Conservation (phyloP, 1,140 invertebrate genomes). For the Tribolium madens region DNA sequence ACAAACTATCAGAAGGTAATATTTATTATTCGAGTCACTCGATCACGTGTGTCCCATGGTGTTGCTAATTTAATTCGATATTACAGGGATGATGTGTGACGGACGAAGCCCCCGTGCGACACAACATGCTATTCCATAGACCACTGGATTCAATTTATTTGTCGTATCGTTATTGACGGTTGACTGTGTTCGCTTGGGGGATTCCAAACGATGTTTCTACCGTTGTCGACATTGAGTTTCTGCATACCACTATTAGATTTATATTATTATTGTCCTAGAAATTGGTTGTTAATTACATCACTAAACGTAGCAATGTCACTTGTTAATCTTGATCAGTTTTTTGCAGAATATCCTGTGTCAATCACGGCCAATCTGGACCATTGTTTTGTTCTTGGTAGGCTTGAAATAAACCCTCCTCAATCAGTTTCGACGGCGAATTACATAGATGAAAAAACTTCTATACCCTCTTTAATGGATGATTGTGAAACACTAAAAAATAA, state of each 20-base stretch:
- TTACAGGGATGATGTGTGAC: slow-evolving; percentile 40
- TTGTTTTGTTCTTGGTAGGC: slow-evolving; percentile 16
- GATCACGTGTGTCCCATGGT: slow-evolving; percentile 42
- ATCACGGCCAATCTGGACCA: slow-evolving; percentile 12
- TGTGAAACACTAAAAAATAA: neutral
- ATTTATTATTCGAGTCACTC: neutral
- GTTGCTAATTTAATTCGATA: slow-evolving; percentile 51
- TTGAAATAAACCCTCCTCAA: slow-evolving; percentile 13
- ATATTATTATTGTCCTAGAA: neutral
- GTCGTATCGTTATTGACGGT: slow-evolving; percentile 54
- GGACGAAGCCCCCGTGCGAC: slow-evolving; percentile 34
- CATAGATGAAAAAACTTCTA: slow-evolving; percentile 23
- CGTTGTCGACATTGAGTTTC: neutral
- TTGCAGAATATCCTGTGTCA: neutral
- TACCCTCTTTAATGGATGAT: slow-evolving; percentile 5
- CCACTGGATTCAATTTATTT: slow-evolving; percentile 54
- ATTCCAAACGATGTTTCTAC: slow-evolving; percentile 24
- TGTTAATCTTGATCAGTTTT: neutral
- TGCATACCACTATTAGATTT: slow-evolving; percentile 28
- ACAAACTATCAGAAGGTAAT: too few species aligned
- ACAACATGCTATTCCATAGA: slow-evolving; percentile 50
- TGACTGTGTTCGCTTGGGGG: slow-evolving; percentile 37
- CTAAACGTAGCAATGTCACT: neutral
- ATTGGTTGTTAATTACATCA: slow-evolving; percentile 11
- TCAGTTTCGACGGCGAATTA: slow-evolving; percentile 28